These are phyloP conservation scores for Ciconia boyciana DNA, from an alignment of 2,113 vertebrate species.

Conservation along the genomic window DNA sequence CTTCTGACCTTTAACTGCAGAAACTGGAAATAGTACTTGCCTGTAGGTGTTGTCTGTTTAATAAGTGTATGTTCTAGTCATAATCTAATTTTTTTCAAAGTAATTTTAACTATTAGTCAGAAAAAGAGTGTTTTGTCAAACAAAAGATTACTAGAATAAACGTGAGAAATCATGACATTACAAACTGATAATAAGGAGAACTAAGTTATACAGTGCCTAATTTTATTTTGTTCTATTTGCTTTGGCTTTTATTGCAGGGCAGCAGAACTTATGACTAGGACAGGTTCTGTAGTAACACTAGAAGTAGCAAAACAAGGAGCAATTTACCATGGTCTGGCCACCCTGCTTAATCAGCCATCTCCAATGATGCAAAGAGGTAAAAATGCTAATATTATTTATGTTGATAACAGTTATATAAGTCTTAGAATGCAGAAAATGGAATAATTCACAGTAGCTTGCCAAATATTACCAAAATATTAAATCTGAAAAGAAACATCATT, in stretches of 20 bases:
- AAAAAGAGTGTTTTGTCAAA: not conserved
- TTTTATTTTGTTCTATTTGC: not conserved
- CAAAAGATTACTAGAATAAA: not conserved
- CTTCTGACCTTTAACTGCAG: not conserved
- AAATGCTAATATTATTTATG: not conserved
- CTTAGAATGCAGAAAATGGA: not conserved
- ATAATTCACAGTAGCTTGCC: not conserved
- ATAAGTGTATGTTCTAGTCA: not conserved
- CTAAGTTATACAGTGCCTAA: not conserved
- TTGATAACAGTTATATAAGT: not conserved
- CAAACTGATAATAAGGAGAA: not conserved
- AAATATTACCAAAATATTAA: not conserved
- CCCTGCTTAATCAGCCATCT: slow-evolving; percentile 95
- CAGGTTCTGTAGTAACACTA: slow-evolving; percentile 94
- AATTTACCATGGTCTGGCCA: slow-evolving; percentile 96
- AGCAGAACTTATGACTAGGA: slow-evolving; percentile 98
- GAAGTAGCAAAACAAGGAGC: slow-evolving; percentile 98
- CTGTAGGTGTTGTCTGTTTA: not conserved
- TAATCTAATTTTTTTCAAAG: not conserved
- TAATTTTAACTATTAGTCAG: not conserved
- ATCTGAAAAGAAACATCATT: not conserved
- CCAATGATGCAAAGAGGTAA: slow-evolving; percentile 96
- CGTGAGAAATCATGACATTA: not conserved
- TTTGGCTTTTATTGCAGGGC: slow-evolving; percentile 77
- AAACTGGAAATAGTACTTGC: not conserved